phyloP scores from a whole-genome alignment of 2,113 vertebrate genomes.

The Serinus canaria region DNA sequence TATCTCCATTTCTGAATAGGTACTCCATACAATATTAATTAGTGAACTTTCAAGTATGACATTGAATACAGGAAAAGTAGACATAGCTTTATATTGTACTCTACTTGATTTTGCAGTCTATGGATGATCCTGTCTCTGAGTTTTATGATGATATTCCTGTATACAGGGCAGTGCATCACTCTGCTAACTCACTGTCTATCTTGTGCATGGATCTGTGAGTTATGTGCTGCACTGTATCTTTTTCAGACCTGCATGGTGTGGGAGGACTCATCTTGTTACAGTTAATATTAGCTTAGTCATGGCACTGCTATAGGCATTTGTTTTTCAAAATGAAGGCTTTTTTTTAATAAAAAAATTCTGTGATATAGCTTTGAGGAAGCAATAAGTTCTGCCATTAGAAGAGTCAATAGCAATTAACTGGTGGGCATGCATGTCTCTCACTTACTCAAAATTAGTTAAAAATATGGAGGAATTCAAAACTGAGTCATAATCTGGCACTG shows the following conservation, averaged over 20 bases:
- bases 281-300: neutral
- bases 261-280: neutral
- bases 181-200: neutral
- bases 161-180: neutral
- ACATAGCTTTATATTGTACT: neutral
- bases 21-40: neutral
- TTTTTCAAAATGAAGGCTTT: neutral
- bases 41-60: neutral
- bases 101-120: neutral
- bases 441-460: slow-evolving; percentile 20
- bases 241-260: neutral
- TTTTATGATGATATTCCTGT: neutral
- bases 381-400: neutral
- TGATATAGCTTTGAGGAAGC: neutral
- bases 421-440: slow-evolving; percentile 10
- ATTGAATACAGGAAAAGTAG: neutral
- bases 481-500: slow-evolving; percentile 40
- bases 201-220: neutral
- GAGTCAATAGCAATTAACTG: neutral
- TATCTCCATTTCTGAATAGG: neutral
- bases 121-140: neutral
- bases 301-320: neutral
- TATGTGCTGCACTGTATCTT: neutral
- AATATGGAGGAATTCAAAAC: slow-evolving; percentile 21
- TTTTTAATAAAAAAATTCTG: neutral